Evolutionary conservation across 35 echinoderm and acorn worm species (phyloP), one percentile per base, ranked within the genome.

Genomic region (Holothuria glaberrima): DNA sequence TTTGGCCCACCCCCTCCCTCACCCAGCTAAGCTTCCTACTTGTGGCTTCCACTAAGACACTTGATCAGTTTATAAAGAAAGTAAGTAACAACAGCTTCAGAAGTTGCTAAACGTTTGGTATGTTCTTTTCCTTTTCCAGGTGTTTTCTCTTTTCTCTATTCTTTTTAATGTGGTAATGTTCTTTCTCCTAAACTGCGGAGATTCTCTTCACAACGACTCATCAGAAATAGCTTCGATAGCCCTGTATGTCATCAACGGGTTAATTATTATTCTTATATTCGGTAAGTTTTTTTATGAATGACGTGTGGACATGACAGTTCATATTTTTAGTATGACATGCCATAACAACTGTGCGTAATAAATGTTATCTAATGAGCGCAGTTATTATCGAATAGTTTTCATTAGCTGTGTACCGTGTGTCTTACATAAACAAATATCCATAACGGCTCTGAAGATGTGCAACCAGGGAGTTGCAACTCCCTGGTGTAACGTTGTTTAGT

Each of bases 131-230:
- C 16, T 78, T 14, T 78, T 78, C 2, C 74, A 78, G 74, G 74
- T 78, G 27, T 78, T 78, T 78, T 78, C 74, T 1, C 38, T 78
- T 30, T 13, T 78, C 18, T 41, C 74, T 16, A 78, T 78, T 25
- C 50, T 48, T 4, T 78, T 78, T 25, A 78, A 78, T 48, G 44
- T 78, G 74, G 74, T 78, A 1, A 29, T 78, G 3, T 78, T 78
- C 74, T 78, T 78, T 29, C 38, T 24, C 19, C 41, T 78, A 41
- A 50, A n/a, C n/a, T 78, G 50, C 21, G 74, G 38, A 10, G 41
- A 28, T 48, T 27, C 19, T 24, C n/a, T 25, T 6, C 24, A 21
- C 20, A 48, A 78, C 4, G 38, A 22, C 7, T 24, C 5, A 19
- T 12, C 6, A n/a, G 5, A 19, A 3, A 50, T n/a, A 78, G 21